These are phyloP conservation scores for Corythornis leucogaster DNA, from an alignment of 2,797 vertebrate species.

Conservation along the genomic window DNA sequence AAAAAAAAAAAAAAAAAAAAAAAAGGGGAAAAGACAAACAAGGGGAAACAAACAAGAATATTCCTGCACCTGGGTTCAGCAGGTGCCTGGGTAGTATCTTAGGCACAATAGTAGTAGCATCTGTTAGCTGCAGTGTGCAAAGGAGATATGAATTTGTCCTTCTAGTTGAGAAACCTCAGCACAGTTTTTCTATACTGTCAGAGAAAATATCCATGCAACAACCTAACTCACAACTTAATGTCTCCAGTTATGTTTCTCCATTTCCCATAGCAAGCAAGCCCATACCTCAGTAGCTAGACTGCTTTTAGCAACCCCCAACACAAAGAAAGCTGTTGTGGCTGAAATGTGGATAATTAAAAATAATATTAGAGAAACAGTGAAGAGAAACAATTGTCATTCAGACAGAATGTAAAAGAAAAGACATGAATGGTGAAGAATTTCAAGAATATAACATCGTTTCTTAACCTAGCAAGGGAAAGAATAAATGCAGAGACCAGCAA, in stretches of 20 bases:
- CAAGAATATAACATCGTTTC: not conserved
- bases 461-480: not conserved
- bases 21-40: not conserved
- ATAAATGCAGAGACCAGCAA: not conserved
- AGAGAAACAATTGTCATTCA: not conserved
- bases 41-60: not conserved
- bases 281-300: not conserved
- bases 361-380: not conserved
- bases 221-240: not conserved
- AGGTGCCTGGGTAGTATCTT: not conserved
- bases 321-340: not conserved
- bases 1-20: not conserved
- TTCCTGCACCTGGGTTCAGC: not conserved
- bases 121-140: not conserved
- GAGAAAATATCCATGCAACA: not conserved
- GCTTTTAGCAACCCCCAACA: not conserved
- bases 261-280: not conserved
- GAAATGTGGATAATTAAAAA: not conserved
- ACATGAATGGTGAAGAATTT: not conserved
- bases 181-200: not conserved
- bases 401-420: not conserved
- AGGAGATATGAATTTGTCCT: not conserved
- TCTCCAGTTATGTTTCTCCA: not conserved
- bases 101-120: no score
- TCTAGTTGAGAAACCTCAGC: not conserved